phyloP scores from a whole-genome alignment of 2,113 vertebrate genomes.

The Nipponia nippon region DNA sequence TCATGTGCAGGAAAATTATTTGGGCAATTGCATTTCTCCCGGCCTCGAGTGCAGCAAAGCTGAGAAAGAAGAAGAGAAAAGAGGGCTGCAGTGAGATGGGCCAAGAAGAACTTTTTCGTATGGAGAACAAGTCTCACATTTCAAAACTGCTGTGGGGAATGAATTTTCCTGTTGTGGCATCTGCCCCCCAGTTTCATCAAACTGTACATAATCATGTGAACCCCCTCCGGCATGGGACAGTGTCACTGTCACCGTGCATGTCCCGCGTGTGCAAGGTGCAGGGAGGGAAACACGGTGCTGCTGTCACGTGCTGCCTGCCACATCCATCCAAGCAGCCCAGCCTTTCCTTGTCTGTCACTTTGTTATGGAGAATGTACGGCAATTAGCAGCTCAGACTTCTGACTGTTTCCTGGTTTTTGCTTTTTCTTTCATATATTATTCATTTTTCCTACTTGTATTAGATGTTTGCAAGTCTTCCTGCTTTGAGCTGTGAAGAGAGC shows the following conservation, averaged over 20 bases:
- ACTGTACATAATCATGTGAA: too few species aligned
- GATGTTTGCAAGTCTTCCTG: conserved; percentile 38
- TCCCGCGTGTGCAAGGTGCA: fast-evolving
- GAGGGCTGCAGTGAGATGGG: neutral
- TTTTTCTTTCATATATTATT: conserved; percentile 70
- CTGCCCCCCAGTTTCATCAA: neutral
- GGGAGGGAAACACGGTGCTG: neutral
- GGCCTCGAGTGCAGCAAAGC: neutral
- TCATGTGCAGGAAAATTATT: neutral
- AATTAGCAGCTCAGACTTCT: conserved; percentile 28
- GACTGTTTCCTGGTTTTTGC: conserved; percentile 41
- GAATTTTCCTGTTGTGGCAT: neutral
- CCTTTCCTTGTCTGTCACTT: neutral
- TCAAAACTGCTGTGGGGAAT: neutral
- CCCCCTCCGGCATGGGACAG: fast-evolving
- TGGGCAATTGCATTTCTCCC: neutral
- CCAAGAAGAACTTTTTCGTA: too few species aligned
- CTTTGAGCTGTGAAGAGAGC: conserved; percentile 37
- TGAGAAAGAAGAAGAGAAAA: neutral
- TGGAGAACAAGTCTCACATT: neutral
- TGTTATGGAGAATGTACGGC: neutral
- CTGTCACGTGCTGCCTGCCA: neutral
- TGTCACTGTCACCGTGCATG: neutral
- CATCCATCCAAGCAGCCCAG: neutral
- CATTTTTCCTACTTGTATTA: conserved; percentile 50